Evolutionary conservation across 2,888 invertebrate species (phyloP).

Genomic region (Lymantria monacha): DNA sequence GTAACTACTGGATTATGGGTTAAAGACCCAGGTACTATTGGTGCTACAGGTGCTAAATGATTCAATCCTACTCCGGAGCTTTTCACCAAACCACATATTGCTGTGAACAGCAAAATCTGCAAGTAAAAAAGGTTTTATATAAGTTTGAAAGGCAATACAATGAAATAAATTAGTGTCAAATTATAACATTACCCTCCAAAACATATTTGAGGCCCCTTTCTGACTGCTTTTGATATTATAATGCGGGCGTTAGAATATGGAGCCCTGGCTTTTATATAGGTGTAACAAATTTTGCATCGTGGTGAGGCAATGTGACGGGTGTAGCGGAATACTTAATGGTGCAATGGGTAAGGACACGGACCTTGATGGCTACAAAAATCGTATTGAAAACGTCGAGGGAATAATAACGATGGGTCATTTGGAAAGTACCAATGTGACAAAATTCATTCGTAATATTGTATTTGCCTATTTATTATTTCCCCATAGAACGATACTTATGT

Average conservation of each 20-base stretch:
- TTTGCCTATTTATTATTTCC: slow-evolving; percentile 38
- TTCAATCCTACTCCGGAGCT: slow-evolving; percentile 52
- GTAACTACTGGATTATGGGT: slow-evolving; percentile 81
- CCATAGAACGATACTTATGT: no score
- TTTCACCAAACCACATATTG: slow-evolving; percentile 47
- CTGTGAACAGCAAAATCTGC: slow-evolving; percentile 52
- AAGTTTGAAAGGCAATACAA: slow-evolving; percentile 3
- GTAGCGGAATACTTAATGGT: slow-evolving; percentile 78
- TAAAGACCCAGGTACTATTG: slow-evolving; percentile 21
- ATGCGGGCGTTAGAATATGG: slow-evolving; percentile 73
- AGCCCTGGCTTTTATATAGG: slow-evolving; percentile 77
- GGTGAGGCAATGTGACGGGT: slow-evolving; percentile 72
- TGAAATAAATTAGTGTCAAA: slow-evolving; percentile 6
- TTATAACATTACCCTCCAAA: slow-evolving; percentile 51
- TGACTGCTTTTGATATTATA: slow-evolving; percentile 64
- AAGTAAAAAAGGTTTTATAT: slow-evolving; percentile 18
- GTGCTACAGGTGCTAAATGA: slow-evolving; percentile 18
- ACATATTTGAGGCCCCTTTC: slow-evolving; percentile 57
- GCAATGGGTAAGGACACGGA: slow-evolving; percentile 73
- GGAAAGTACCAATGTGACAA: slow-evolving; percentile 56
- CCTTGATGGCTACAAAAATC: slow-evolving; percentile 79
- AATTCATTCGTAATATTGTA: slow-evolving; percentile 39
- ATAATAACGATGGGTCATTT: slow-evolving; percentile 71
- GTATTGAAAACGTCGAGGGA: slow-evolving; percentile 74
- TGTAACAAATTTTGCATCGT: slow-evolving; percentile 80